Conservation (phyloP, 92 coral and sea anemone genomes). For the Porites divaricata region DNA sequence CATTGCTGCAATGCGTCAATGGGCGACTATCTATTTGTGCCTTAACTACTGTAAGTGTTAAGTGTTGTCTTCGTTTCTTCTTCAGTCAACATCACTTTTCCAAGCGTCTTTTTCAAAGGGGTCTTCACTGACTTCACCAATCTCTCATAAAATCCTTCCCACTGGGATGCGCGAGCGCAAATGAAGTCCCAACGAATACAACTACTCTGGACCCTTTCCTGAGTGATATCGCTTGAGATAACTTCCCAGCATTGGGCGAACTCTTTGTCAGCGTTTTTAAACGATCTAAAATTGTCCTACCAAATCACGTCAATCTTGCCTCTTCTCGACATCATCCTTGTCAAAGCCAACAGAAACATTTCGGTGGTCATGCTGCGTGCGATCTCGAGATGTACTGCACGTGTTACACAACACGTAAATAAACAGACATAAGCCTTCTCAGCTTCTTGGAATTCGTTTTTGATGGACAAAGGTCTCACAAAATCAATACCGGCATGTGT, state of each 20-base stretch:
- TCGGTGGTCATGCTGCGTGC: not conserved
- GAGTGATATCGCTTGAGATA: too few species aligned
- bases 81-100: too few species aligned
- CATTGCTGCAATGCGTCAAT: not conserved
- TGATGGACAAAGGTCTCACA: not conserved
- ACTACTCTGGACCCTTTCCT: too few species aligned
- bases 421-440: not conserved
- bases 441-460: not conserved
- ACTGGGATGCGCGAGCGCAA: too few species aligned
- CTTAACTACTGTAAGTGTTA: too few species aligned
- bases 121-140: too few species aligned
- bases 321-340: not conserved
- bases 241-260: too few species aligned
- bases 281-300: not conserved
- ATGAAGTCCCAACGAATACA: too few species aligned
- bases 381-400: not conserved
- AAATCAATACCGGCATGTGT: not conserved
- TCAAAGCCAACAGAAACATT: not conserved
- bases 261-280: too few species aligned
- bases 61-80: too few species aligned
- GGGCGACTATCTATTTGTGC: not conserved
- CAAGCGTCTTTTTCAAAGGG: too few species aligned
- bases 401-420: not conserved
- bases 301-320: not conserved
- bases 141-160: too few species aligned